Base-by-base conservation (phyloP, 2,888 invertebrate species). In the Pardosa pseudoannulata region DNA sequence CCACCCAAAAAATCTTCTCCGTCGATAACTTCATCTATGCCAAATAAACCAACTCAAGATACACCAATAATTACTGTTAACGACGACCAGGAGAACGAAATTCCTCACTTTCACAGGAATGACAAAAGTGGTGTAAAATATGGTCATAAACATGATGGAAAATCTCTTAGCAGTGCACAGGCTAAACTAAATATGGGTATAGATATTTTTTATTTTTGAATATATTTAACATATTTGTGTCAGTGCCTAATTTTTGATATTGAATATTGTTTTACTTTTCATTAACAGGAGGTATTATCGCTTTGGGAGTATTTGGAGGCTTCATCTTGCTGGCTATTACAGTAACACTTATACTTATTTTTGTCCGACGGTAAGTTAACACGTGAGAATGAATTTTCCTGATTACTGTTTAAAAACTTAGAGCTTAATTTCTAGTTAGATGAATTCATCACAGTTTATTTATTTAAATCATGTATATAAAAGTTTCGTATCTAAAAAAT, bases 271-370 rank as follows among this genome's bases (percentile, higher is more conserved):
- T 23, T 29, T 65, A 32, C 41, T n/a, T n/a, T 32, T 65, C 31
- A n/a, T 75, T 75, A n/a, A 28, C 32, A 88, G 93, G 96, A 76
- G 96, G 96, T 6, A 95, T 97, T 89, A 96, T 97, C 82, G 96
- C 97, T 0, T 93, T 97, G 19, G 96, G 96, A 1, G 96, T 96
- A 9, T 97, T 97, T 91, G 97, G 96, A n/a, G 96, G 95, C 9
- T 95, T 97, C 90, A 96, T 97, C 7, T 96, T 97, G 91, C 93
- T 97, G 71, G 95, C 97, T 11, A 97, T 96, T 31, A 95, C 97
- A 88, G 95, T 97, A 89, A 96, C 97, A 0, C 96, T 97, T 5
- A 95, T 97, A 89, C 95, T 97, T 86, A 96, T 97, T 86, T 93
- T 97, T 89, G 95, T 97, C 75, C 93, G 96, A 92, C 96, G 97